Base-by-base conservation (phyloP, 2,113 vertebrate species). In the Tichodroma muraria region DNA sequence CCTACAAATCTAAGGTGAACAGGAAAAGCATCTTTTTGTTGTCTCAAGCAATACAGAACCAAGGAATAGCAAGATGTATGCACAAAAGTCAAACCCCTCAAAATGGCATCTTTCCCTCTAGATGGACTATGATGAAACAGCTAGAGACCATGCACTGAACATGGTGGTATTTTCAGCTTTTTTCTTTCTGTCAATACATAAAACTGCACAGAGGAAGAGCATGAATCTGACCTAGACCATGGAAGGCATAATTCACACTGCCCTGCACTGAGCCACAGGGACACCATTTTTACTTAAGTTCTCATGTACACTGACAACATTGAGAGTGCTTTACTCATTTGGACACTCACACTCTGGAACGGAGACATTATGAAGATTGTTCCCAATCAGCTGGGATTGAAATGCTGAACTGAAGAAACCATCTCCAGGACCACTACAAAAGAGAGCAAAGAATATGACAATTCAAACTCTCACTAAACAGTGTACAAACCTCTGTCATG, bases 321-420 rank as follows among this genome's bases (percentile, higher is more conserved):
- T 80, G 8, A 45, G 27, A 95, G 61, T 5, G 14, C 38, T 88
- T 95, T 69, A 77, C 33, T 85, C 20, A 12, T 60, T 49, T 66
- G 66, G 70, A 91, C 59, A 98, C 98, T 98, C 95, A 99, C 99
- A 94, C 96, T 99, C 99, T 13, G 99, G 99, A 97, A 99, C 80
- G 12, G 99, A 99, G 27, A 98, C 98, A 21, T 99, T 99, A 97
- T 99, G 98, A 77, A 99, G 97, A 91, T 99, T 99, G 97, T 99
- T 99, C 52, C 99, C 99, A 9, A 98, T 98, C 56, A 99, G 97
- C 60, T 98, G 98, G 16, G 99, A 99, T 96, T 99, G 99, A 97
- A 99, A 99, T 84, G 99, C 98, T 45, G 99, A 99, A 88, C 99
- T 99, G 97, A 99, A 99, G 98, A 99, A 99, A 81, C 99, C 99